A percentile compares a stretch with the other conserved stretches of the same genome.
Evolutionary conservation across 1,140 invertebrate genomes (phyloP).

Genomic region (Saccostrea echinata): DNA sequence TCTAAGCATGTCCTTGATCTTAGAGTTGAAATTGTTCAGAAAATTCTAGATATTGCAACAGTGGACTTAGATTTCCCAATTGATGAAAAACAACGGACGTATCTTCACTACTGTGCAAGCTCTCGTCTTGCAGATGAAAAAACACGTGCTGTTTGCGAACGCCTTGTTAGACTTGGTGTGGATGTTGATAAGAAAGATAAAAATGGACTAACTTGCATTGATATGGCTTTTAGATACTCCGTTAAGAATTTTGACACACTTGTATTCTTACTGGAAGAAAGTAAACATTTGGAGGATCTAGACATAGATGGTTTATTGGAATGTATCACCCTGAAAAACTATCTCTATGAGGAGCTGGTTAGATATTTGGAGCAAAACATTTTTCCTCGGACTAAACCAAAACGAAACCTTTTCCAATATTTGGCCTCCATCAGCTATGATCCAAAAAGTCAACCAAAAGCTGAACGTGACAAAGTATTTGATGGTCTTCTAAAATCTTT

Average conservation of each 20-base stretch:
- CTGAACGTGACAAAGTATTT: not conserved
- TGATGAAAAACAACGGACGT: not conserved
- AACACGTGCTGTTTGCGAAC: not conserved
- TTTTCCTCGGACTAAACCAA: not conserved
- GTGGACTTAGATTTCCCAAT: not conserved
- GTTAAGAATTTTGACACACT: not conserved
- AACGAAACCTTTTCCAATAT: not conserved
- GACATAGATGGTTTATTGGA: not conserved
- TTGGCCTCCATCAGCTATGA: not conserved
- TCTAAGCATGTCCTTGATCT: not conserved
- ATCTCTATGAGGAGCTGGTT: not conserved
- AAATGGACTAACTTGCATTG: not conserved
- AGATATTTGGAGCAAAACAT: not conserved
- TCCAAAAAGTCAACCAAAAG: not conserved
- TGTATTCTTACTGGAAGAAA: not conserved
- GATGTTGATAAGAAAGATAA: slow-evolving; percentile 6
- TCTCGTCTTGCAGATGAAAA: not conserved
- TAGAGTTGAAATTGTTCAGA: not conserved
- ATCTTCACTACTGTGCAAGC: slow-evolving; percentile 15
- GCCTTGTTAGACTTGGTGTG: not conserved
- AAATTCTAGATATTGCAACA: not conserved
- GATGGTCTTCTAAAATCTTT: not conserved
- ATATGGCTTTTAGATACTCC: not conserved
- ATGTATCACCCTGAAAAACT: not conserved
- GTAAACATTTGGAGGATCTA: not conserved